Conservation (phyloP, 1,140 invertebrate genomes). For the Globodera rostochiensis region DNA sequence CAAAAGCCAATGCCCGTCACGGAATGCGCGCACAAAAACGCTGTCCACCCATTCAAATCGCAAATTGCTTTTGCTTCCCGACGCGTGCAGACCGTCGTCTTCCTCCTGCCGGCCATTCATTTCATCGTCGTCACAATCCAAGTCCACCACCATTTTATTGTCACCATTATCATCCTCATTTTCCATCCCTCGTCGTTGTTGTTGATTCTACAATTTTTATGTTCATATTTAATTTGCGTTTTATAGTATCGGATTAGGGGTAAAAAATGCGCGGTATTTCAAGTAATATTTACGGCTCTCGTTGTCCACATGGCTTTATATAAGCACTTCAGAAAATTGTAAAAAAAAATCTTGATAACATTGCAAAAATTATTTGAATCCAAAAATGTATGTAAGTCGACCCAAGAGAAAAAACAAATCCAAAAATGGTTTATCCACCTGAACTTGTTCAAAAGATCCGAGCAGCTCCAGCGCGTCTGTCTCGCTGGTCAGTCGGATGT, state of each 20-base stretch:
- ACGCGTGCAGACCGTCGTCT: background rate
- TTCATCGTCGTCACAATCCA: too few species aligned
- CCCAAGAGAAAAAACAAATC: too few species aligned
- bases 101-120: background rate
- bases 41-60: constrained; percentile 96
- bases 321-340: too few species aligned
- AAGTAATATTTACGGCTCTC: too few species aligned
- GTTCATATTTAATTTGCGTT: too few species aligned
- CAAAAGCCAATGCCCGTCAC: constrained; percentile 84
- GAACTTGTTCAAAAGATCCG: constrained; percentile 91
- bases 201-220: background rate
- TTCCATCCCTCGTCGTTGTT: background rate
- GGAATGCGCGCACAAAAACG: constrained; percentile 82
- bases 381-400: too few species aligned
- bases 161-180: constrained; percentile 1
- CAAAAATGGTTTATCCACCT: background rate
- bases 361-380: too few species aligned
- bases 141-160: constrained; percentile 14
- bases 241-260: too few species aligned
- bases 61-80: constrained; percentile 29
- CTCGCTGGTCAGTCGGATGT: constrained; percentile 82
- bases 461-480: constrained; percentile 93
- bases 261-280: too few species aligned
- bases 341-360: too few species aligned
- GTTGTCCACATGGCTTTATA: too few species aligned